Conservation (phyloP, 37 sponge, comb jelly and placozoan genomes). For the Theonella swinhoei region DNA sequence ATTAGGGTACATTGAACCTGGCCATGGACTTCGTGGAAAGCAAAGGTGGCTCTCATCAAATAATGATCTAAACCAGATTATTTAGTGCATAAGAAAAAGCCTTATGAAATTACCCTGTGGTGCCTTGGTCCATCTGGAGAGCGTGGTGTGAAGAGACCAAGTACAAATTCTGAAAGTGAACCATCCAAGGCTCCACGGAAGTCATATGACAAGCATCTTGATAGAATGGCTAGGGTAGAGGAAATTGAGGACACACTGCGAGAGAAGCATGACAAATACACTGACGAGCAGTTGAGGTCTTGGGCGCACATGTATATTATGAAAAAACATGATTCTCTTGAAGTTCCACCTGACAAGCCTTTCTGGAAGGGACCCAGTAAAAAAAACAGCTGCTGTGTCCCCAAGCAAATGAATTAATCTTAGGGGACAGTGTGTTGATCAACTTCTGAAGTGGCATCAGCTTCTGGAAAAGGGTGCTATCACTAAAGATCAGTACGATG, state of each 20-base stretch:
- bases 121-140: too few relatives aligned
- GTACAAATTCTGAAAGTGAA: too few relatives aligned
- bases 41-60: background rate
- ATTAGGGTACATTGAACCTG: slow-evolving; percentile 7
- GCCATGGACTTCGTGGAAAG: slow-evolving; percentile 1
- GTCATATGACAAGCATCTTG: slow-evolving; percentile 7
- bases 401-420: slow-evolving; percentile 17
- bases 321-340: slow-evolving; percentile 21
- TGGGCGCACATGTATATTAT: slow-evolving; percentile 19
- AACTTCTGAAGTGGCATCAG: slow-evolving; percentile 3
- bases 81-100: too few relatives aligned
- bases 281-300: slow-evolving; percentile 1
- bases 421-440: slow-evolving; percentile 15
- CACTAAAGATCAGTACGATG: slow-evolving; percentile 1
- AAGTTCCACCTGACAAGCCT: slow-evolving; percentile 10
- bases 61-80: too few relatives aligned
- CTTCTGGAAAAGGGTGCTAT: slow-evolving; percentile 6
- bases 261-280: slow-evolving; percentile 12
- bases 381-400: background rate
- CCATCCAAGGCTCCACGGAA: background rate
- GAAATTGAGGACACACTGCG: slow-evolving; percentile 7
- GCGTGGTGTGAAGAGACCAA: too few relatives aligned
- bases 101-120: too few relatives aligned
- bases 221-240: slow-evolving; percentile 22
- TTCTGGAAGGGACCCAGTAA: slow-evolving; percentile 4